Conservation (phyloP, 2,797 vertebrate species). For the Ptychadena robeensis region DNA sequence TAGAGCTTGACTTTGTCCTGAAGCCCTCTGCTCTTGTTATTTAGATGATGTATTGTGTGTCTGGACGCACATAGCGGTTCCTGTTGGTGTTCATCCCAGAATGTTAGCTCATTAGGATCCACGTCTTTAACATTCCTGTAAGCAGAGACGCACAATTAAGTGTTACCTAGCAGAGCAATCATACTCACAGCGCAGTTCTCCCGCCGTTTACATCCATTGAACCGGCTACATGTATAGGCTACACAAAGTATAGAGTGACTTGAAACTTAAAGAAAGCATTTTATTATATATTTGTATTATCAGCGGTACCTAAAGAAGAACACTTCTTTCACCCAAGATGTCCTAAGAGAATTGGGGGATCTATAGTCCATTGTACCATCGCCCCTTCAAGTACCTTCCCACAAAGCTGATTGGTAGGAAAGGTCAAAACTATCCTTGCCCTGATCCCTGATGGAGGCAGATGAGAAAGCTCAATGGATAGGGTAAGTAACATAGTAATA, state of each 20-base stretch:
- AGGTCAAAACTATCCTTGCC: too few relatives aligned
- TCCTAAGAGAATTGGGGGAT: too few relatives aligned
- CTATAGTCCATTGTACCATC: too few relatives aligned
- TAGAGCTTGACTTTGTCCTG: background rate
- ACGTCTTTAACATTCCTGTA: slow-evolving; percentile 25
- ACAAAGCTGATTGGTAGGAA: too few relatives aligned
- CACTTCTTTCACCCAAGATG: too few relatives aligned
- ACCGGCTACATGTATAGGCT: too few relatives aligned
- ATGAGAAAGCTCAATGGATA: too few relatives aligned
- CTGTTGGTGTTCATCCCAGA: slow-evolving; percentile 38
- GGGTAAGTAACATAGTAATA: too few relatives aligned
- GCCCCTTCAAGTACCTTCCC: too few relatives aligned
- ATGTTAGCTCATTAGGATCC: slow-evolving; percentile 45
- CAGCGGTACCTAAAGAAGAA: background rate
- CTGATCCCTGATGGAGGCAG: too few relatives aligned
- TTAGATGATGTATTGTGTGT: slow-evolving; percentile 40
- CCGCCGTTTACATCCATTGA: background rate
- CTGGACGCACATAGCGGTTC: slow-evolving; percentile 20
- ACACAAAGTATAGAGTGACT: background rate
- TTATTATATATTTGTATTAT: background rate
- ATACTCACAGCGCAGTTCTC: slow-evolving; percentile 1
- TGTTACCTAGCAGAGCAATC: slow-evolving; percentile 40
- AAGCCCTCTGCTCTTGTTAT: slow-evolving; percentile 12
- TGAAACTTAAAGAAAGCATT: background rate
- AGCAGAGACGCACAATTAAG: slow-evolving; percentile 38